These are phyloP conservation scores for Syncerus caffer DNA, from an alignment of 2,797 vertebrate genomes.

Conservation along the genomic window DNA sequence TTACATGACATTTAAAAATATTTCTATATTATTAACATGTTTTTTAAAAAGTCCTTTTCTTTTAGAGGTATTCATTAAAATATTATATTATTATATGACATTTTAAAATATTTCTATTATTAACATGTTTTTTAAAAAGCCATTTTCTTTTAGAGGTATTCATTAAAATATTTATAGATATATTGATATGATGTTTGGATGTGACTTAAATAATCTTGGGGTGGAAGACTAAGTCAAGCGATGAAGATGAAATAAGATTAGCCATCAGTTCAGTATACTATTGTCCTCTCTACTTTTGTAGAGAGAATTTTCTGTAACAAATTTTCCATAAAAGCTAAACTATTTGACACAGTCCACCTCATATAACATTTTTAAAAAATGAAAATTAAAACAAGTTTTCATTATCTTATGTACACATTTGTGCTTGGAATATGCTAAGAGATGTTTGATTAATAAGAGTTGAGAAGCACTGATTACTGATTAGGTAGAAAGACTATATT, in stretches of 20 bases:
- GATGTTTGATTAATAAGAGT: not conserved
- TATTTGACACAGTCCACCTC: not conserved
- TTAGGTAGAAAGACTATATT: not conserved
- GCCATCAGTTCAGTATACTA: not conserved
- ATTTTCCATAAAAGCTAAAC: not conserved
- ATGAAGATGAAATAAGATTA: not conserved
- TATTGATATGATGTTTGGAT: not conserved
- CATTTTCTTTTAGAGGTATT: not conserved
- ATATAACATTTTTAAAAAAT: not conserved
- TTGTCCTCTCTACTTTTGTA: not conserved
- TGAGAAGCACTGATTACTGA: constrained; percentile 38
- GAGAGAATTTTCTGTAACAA: not conserved
- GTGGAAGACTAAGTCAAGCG: not conserved
- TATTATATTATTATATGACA: not conserved
- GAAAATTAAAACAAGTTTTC: not conserved
- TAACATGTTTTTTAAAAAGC: not conserved
- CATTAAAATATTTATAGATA: not conserved
- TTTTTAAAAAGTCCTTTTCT: not conserved
- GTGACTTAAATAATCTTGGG: not conserved
- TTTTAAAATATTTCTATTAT: not conserved
- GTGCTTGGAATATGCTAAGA: not conserved
- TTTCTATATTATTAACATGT: not conserved
- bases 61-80: not conserved
- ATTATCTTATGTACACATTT: not conserved
- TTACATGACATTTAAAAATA: not conserved